Evolutionary conservation across 2,113 vertebrate genomes (phyloP).

Genomic region (Neolamprologus caudopunctatus): DNA sequence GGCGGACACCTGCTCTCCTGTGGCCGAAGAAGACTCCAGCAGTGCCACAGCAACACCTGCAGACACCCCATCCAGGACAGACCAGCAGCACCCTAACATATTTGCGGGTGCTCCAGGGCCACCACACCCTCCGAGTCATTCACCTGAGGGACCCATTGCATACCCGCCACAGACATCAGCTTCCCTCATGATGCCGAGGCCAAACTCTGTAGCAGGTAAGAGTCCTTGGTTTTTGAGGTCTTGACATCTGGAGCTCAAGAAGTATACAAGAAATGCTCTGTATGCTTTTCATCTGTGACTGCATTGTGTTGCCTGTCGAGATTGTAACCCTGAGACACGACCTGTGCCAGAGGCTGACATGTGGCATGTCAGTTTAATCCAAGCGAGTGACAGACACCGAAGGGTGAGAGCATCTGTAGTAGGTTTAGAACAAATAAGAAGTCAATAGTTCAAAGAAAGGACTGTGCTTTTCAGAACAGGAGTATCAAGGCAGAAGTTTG

Average conservation of each 20-base stretch:
- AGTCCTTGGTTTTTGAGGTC: neutral
- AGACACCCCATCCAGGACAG: slow-evolving; percentile 65
- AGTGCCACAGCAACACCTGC: slow-evolving; percentile 63
- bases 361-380: slow-evolving; percentile 9
- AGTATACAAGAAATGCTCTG: neutral
- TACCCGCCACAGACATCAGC: slow-evolving; percentile 77
- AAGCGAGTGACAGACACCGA: neutral
- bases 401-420: neutral
- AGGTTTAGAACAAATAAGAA: neutral
- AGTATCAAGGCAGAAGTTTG: neutral
- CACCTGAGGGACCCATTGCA: slow-evolving; percentile 77
- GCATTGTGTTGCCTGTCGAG: neutral
- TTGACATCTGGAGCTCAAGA: neutral
- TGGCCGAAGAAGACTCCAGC: slow-evolving; percentile 86
- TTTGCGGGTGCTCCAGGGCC: slow-evolving; percentile 33
- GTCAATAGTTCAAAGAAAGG: neutral
- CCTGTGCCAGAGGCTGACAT: slow-evolving; percentile 19
- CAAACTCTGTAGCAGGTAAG: slow-evolving; percentile 98
- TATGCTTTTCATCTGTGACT: neutral
- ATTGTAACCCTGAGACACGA: neutral
- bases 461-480: slow-evolving; percentile 1
- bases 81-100: slow-evolving; percentile 44
- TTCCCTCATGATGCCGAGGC: slow-evolving; percentile 90
- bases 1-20: slow-evolving; percentile 89
- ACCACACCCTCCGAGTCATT: slow-evolving; percentile 33